Base-by-base conservation (phyloP, 2,113 vertebrate species). In the Plecotus auritus region DNA sequence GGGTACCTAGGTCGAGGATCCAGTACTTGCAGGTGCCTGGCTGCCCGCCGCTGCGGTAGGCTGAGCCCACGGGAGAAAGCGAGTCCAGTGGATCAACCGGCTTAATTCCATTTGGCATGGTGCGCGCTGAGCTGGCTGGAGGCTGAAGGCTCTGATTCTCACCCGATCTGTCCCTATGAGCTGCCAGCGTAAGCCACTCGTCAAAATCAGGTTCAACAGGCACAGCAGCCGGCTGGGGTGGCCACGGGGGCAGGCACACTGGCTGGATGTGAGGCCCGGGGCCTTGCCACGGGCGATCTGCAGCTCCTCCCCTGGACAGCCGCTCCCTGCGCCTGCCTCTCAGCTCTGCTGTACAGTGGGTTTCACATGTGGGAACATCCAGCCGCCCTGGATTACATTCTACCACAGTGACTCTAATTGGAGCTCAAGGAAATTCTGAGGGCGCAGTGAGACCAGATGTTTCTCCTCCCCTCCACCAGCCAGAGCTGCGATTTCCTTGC, bases 1-100 rank as follows among this genome's bases (percentile, higher is more conserved):
- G 0, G 1, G 49, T 99, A 99, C 99, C 99, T 98, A 99, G 98
- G 98, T 99, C 99, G 97, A 99, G 99, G 95, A 99, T 99, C 99
- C 99, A 99, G 98, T 99, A 99, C 98, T 99, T 99, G 98, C 99
- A 99, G 98, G 98, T 99, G 91, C 99, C 98, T 0, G 99, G 97
- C 94, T 98, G 98, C 95, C 98, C 98, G 69, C 98, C 85, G 83
- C 98, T 0, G 2, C 97, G 97, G 97, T 97, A 98, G 76, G 98
- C 95, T 73, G 99, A 96, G 97, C 99, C 98, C 92, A 99, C 98
- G 20, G 98, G 96, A 88, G 98, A 98, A 66, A 99, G 98, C 0
- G 99, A 97, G 95, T 98, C 98, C 94, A 99, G 96, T 61, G 98
- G 97, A 94, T 99, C 98, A 7, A 97, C 96, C 20, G 99, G 99